Evolutionary conservation across 2,888 invertebrate species (phyloP), one percentile per base, ranked within the genome.

Genomic region (Heterodera filipjevi): DNA sequence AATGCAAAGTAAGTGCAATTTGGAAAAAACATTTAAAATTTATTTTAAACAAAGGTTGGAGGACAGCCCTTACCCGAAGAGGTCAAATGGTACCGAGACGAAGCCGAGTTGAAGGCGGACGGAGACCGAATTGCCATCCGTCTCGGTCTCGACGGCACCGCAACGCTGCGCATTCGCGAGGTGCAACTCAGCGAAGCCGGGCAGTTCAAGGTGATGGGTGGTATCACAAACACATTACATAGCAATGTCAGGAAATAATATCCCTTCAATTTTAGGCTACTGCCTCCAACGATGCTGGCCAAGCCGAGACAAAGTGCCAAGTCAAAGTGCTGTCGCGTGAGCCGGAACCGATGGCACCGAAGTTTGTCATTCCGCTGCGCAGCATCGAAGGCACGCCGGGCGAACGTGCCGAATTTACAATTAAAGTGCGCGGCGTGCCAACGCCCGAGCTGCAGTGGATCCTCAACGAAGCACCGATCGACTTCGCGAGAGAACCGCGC

Each of bases 401-500:
- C 79, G 93, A 94, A 86, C 93, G 92, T 35, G 92, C 94, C 68
- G 93, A 86, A 70, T 89, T 90, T 82, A 86, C 85, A 35, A 87
- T 90, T 32, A 89, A 90, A 81, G 85, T 91, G 84, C 81, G 91
- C 86, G 85, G 90, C 84, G 84, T 90, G 86, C 89, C 91, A 82
- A 82, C 89, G 87, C 88, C 91, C 84, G 84, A 87, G 39, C 85
- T 91, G 19, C 89, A 90, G 80, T 92, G 91, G 85, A 80, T 80
- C 71, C 80, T 88, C 77, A 87, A 88, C 79, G 87, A 84, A 35
- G 74, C 79, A 71, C 84, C 86, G 22, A 46, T 88, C 22, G 39
- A 32, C 39, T 35, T 32, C 6, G 78, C 83, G 66, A 84, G 84
- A 73, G 86, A 81, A 27, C 64, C 71, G 10, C 71, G 88, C 22